A percentile compares a stretch with the other conserved stretches of the same genome.
Conservation (phyloP, 2,888 invertebrate genomes). For the Mythimna impura region DNA sequence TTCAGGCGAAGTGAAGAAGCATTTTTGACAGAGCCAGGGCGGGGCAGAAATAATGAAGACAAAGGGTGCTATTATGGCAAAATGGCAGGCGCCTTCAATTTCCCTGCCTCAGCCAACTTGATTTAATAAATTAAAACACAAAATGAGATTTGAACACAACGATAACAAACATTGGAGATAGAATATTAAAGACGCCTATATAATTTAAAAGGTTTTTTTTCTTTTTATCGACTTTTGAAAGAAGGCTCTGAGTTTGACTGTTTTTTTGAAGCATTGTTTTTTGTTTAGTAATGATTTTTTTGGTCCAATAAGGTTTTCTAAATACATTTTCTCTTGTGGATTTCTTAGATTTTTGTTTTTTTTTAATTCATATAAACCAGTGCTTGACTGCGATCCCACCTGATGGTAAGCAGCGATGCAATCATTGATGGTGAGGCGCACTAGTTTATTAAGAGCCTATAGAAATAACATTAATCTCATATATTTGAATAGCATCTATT, state of each 20-base stretch:
- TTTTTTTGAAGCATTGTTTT: not conserved
- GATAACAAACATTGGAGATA: conserved; percentile 51
- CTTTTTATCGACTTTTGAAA: conserved; percentile 20
- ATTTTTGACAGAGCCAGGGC: conserved; percentile 60
- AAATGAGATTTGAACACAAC: conserved; percentile 60
- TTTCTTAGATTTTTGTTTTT: too few relatives aligned
- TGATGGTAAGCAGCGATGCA: too few relatives aligned
- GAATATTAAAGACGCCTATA: conserved; percentile 38
- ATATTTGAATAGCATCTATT: not conserved
- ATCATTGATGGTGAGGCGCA: too few relatives aligned
- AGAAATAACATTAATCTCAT: too few relatives aligned
- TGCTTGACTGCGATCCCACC: too few relatives aligned
- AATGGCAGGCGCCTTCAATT: conserved; percentile 62
- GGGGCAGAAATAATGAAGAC: conserved; percentile 64
- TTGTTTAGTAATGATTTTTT: too few relatives aligned
- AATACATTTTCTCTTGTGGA: too few relatives aligned
- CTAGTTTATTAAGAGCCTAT: too few relatives aligned
- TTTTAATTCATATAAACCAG: too few relatives aligned
- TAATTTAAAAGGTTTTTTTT: conserved; percentile 25
- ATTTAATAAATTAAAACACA: conserved; percentile 67
- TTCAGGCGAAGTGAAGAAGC: conserved; percentile 47
- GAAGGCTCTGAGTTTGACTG: not conserved
- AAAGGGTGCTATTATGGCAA: conserved; percentile 60
- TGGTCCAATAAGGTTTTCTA: too few relatives aligned
- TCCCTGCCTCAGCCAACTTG: conserved; percentile 47